Percentiles rank a stretch among this genome's conserved stretches.
These are phyloP conservation scores for Diaphora mendica DNA, from an alignment of 2,888 invertebrate species.

Conservation along the genomic window DNA sequence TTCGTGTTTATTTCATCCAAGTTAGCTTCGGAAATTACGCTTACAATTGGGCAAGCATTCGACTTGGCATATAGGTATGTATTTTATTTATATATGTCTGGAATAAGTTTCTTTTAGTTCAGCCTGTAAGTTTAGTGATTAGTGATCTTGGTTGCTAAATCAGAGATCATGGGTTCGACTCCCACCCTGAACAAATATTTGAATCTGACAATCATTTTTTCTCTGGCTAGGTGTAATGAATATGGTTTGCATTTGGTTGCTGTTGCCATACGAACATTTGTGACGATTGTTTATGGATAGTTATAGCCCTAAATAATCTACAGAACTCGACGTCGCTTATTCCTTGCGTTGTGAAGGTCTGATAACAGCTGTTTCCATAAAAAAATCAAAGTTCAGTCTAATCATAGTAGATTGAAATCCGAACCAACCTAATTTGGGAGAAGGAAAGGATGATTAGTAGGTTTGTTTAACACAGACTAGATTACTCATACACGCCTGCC, in stretches of 20 bases:
- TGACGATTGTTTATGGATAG: background rate
- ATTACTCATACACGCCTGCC: no score
- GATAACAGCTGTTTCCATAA: background rate
- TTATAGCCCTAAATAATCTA: no score
- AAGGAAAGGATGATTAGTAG: no score
- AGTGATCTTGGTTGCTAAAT: no score
- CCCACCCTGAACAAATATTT: background rate
- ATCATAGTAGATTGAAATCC: background rate
- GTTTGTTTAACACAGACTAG: no score
- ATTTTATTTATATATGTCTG: background rate
- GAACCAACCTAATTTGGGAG: no score
- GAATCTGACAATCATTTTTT: background rate
- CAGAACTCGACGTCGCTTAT: background rate
- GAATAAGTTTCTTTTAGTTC: background rate
- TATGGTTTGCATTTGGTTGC: background rate
- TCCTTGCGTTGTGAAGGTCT: no score
- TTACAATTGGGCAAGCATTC: conserved; percentile 99
- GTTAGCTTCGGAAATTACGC: conserved; percentile 98
- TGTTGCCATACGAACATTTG: background rate
- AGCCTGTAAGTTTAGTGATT: background rate
- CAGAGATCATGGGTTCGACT: background rate
- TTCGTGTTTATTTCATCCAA: conserved; percentile 99
- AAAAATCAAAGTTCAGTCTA: background rate
- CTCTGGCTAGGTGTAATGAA: no score
- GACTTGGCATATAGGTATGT: conserved; percentile 96